A percentile compares a stretch with the other conserved stretches of the same genome.
These are phyloP conservation scores for Cremastobaeus sp. DNA, from an alignment of 2,888 invertebrate genomes.

Conservation along the genomic window DNA sequence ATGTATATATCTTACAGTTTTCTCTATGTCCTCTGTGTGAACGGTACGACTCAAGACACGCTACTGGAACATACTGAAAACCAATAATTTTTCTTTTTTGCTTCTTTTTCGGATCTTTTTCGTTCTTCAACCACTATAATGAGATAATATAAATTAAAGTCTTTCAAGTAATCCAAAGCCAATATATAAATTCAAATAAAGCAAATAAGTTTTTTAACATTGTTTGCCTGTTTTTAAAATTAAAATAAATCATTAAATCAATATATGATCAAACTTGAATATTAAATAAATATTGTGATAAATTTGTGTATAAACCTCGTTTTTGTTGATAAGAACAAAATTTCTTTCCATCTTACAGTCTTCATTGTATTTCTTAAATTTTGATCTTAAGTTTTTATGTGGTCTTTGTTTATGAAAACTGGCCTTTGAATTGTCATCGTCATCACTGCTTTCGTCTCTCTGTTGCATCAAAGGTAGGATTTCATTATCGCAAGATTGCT, in stretches of 20 bases:
- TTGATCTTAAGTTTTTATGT: slow-evolving; percentile 38
- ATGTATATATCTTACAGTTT: slow-evolving; percentile 60
- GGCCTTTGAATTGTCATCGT: slow-evolving; percentile 58
- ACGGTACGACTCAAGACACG: slow-evolving; percentile 67
- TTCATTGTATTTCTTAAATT: slow-evolving; percentile 27
- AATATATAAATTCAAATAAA: too few species aligned
- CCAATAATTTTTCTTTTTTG: slow-evolving; percentile 62
- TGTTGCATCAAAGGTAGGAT: slow-evolving; percentile 55
- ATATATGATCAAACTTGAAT: neutral
- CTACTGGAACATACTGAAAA: slow-evolving; percentile 63
- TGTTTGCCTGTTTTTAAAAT: slow-evolving; percentile 2
- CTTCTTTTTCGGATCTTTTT: slow-evolving; percentile 55
- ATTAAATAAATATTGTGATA: neutral
- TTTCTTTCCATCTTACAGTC: slow-evolving; percentile 42
- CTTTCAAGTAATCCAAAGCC: too few species aligned
- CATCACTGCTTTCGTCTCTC: slow-evolving; percentile 49
- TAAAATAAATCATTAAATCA: slow-evolving; percentile 2
- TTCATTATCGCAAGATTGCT: slow-evolving; percentile 35
- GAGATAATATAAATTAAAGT: too few species aligned
- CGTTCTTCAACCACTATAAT: slow-evolving; percentile 41
- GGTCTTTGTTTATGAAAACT: slow-evolving; percentile 45
- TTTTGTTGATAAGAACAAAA: slow-evolving; percentile 46
- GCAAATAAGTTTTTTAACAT: too few species aligned
- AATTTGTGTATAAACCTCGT: slow-evolving; percentile 28
- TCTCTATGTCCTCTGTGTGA: slow-evolving; percentile 63